Conservation (phyloP, 2,797 vertebrate genomes). For the Oreochromis mossambicus region DNA sequence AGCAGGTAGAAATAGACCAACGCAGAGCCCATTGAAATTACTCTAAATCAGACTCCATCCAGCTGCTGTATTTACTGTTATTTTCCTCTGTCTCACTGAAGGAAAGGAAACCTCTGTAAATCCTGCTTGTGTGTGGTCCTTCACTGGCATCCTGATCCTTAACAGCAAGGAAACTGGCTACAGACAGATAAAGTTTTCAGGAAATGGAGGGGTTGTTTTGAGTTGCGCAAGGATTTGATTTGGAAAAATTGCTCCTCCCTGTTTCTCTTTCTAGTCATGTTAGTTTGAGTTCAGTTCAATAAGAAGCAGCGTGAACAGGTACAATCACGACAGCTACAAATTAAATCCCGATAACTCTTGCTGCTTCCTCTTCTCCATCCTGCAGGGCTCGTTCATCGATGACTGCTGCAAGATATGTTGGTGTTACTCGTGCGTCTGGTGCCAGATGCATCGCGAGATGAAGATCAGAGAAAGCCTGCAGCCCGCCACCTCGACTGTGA, state of each 20-base stretch:
- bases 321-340: background rate
- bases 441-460: background rate
- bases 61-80: background rate
- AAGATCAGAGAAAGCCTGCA: background rate
- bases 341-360: background rate
- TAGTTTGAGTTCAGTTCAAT: background rate
- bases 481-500: background rate
- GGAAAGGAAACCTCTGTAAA: background rate
- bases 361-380: background rate
- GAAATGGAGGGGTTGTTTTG: background rate
- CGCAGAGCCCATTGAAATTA: background rate
- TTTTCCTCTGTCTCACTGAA: background rate
- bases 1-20: background rate
- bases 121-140: background rate
- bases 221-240: background rate
- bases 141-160: background rate
- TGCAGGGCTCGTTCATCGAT: background rate
- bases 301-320: background rate
- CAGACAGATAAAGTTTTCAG: background rate
- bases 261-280: background rate
- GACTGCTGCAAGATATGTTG: background rate
- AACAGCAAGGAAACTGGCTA: background rate
- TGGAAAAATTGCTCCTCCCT: background rate
- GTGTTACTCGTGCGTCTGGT: background rate
- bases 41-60: background rate